Percentiles rank a stretch among this genome's conserved stretches.
Evolutionary conservation across 1,140 invertebrate species (phyloP).

Genomic region (Microplitis demolitor): DNA sequence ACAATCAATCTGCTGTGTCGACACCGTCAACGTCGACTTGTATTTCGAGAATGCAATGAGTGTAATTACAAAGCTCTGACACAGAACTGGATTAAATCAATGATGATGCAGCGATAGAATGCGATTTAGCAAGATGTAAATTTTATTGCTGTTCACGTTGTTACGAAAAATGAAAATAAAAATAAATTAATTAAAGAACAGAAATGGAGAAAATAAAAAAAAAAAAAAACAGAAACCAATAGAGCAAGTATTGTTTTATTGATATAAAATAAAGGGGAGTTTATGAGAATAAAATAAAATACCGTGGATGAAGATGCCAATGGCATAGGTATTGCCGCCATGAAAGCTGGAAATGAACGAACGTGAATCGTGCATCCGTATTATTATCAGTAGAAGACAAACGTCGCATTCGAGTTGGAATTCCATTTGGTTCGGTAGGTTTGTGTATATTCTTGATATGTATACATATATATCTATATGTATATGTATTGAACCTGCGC

Average conservation of each 20-base stretch:
- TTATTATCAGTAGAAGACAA: constrained; percentile 9
- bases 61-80: constrained; percentile 22
- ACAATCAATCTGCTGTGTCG: constrained; percentile 24
- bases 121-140: not conserved
- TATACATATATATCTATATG: no score
- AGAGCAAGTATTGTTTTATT: no score
- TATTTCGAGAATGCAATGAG: constrained; percentile 15
- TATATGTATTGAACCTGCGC: not conserved
- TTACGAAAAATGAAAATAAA: no score
- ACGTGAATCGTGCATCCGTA: not conserved
- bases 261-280: no score
- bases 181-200: no score
- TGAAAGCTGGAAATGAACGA: constrained; percentile 6
- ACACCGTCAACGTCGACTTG: constrained; percentile 5
- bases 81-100: not conserved
- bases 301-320: not conserved
- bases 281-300: not conserved
- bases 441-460: not conserved
- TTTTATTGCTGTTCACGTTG: no score
- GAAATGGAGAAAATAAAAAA: no score
- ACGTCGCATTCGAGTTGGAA: not conserved
- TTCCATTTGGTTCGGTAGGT: not conserved
- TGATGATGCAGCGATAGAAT: not conserved
- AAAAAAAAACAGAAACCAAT: no score
- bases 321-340: not conserved